These are phyloP conservation scores for Patella pellucida DNA, from an alignment of 2,888 invertebrate species.

Conservation along the genomic window DNA sequence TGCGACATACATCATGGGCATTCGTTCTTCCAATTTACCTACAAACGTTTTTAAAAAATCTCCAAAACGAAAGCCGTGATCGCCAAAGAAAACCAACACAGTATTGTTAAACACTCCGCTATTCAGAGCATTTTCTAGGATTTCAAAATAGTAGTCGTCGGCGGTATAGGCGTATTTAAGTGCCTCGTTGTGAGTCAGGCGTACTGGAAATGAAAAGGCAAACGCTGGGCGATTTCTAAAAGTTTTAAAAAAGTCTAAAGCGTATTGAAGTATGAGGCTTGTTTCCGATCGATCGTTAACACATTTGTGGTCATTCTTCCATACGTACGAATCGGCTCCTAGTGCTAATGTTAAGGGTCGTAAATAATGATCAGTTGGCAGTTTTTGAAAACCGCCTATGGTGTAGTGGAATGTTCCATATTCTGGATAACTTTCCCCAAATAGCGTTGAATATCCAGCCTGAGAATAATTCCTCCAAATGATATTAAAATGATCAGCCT, in stretches of 20 bases:
- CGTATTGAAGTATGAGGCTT: neutral
- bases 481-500: no score
- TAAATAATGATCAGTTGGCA: constrained; percentile 88
- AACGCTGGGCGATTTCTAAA: constrained; percentile 79
- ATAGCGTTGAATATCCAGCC: constrained; percentile 82
- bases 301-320: constrained; percentile 24
- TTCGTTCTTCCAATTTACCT: constrained; percentile 82
- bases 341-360: constrained; percentile 80
- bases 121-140: constrained; percentile 74
- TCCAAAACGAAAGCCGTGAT: constrained; percentile 92
- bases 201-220: constrained; percentile 87
- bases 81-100: constrained; percentile 77
- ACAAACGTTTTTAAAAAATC: constrained; percentile 86
- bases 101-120: constrained; percentile 50
- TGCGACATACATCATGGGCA: constrained; percentile 83
- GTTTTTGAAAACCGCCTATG: constrained; percentile 79
- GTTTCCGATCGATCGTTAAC: neutral
- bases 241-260: constrained; percentile 74
- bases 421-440: constrained; percentile 84
- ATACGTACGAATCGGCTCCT: constrained; percentile 49
- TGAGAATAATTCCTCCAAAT: constrained; percentile 77
- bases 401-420: constrained; percentile 86
- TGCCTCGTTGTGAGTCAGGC: constrained; percentile 88
- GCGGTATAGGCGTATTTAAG: constrained; percentile 76
- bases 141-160: constrained; percentile 77